Conservation (phyloP, 1,140 invertebrate genomes). For the Acromyrmex charruanus region DNA sequence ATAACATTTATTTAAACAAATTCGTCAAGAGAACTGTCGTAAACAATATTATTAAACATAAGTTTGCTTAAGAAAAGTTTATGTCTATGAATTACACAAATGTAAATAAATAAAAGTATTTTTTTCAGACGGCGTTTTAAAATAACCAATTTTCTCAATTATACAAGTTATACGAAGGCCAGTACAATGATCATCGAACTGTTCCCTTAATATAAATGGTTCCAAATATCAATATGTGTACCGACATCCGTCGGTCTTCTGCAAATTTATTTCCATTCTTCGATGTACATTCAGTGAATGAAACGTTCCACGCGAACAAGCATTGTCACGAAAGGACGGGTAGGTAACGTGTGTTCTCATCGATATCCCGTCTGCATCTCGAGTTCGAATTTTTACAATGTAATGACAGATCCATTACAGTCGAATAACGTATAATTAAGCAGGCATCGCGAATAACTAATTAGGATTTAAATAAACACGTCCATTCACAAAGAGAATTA, state of each 20-base stretch:
- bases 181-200: conserved; percentile 9
- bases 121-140: background rate
- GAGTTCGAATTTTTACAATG: conserved; percentile 2
- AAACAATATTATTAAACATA: too few relatives aligned
- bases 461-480: background rate
- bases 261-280: conserved; percentile 51
- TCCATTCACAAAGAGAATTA: background rate
- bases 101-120: background rate
- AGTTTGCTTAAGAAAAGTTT: background rate
- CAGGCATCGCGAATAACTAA: conserved; percentile 3
- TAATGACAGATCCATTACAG: background rate
- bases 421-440: background rate
- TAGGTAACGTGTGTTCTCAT: conserved; percentile 21
- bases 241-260: background rate
- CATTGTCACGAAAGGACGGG: conserved; percentile 43
- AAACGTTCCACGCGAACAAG: conserved; percentile 40
- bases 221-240: background rate
- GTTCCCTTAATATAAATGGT: conserved; percentile 25
- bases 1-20: too few relatives aligned
- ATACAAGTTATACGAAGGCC: background rate
- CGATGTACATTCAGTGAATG: conserved; percentile 47
- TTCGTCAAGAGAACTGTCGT: too few relatives aligned
- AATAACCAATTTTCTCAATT: conserved; percentile 10
- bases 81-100: background rate
- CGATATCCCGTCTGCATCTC: conserved; percentile 31